Percentiles rank a stretch among this genome's conserved stretches.
phyloP scores from a whole-genome alignment of 2,113 vertebrate genomes.

The Pseudopodoces humilis region DNA sequence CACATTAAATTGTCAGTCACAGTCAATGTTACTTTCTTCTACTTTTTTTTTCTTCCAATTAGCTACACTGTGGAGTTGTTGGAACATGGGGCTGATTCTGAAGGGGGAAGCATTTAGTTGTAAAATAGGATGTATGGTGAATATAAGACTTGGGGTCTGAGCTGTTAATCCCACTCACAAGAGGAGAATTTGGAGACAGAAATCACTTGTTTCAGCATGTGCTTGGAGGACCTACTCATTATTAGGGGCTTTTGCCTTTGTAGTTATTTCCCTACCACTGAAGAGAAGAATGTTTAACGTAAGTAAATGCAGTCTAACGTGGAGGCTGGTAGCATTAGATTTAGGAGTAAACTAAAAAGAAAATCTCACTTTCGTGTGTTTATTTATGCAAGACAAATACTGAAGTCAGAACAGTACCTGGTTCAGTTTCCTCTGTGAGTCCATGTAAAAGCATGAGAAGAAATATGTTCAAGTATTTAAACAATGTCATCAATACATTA shows the following conservation, averaged over 20 bases:
- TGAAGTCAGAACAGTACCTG: not conserved
- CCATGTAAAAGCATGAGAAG: not conserved
- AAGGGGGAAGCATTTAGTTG: not conserved
- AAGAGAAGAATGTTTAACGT: not conserved
- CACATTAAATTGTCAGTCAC: conserved; percentile 8
- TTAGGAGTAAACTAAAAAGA: not conserved
- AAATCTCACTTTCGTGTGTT: not conserved
- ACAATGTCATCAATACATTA: not conserved
- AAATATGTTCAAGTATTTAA: not conserved
- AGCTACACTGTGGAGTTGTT: not conserved
- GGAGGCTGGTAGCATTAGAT: not conserved
- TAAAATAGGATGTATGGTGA: not conserved
- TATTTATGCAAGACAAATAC: not conserved
- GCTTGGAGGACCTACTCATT: not conserved
- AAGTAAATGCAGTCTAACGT: not conserved
- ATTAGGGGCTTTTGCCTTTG: not conserved
- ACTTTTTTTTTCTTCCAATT: not conserved
- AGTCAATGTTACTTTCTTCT: not conserved
- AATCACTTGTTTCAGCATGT: not conserved
- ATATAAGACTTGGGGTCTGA: not conserved
- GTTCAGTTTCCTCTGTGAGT: not conserved
- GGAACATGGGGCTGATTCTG: not conserved
- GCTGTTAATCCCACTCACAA: not conserved
- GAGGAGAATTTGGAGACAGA: not conserved
- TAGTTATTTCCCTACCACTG: not conserved